Evolutionary conservation across 2,797 vertebrate species (phyloP).

Genomic region (Microctenopoma lineatum): DNA sequence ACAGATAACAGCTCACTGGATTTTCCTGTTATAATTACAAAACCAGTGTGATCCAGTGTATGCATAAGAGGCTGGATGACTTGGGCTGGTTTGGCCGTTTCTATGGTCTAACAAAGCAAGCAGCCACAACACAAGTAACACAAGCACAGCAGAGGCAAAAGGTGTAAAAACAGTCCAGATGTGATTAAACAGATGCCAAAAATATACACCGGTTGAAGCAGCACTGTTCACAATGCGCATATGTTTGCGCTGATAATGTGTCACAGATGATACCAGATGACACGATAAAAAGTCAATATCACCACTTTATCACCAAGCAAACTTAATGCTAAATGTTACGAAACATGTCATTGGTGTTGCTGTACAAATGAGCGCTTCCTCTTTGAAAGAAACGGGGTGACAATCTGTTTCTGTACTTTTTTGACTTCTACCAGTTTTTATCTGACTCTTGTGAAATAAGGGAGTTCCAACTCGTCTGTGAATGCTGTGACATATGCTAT

Average conservation of each 20-base stretch:
- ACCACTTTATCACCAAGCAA: background rate
- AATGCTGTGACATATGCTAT: slow-evolving; percentile 78
- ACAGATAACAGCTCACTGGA: too few species aligned
- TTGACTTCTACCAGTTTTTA: slow-evolving; percentile 68
- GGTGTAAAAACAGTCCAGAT: background rate
- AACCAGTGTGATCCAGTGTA: too few species aligned
- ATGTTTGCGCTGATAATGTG: background rate
- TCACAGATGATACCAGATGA: background rate
- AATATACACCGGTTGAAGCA: background rate
- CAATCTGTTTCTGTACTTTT: slow-evolving; percentile 39
- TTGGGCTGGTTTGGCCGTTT: background rate
- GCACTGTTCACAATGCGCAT: background rate
- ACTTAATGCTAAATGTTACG: slow-evolving; percentile 9
- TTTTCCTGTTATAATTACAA: too few species aligned
- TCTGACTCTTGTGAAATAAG: slow-evolving; percentile 75
- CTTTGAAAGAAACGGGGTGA: slow-evolving; percentile 23
- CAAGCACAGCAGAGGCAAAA: slow-evolving; percentile 3
- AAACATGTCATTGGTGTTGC: slow-evolving; percentile 1
- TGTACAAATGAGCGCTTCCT: slow-evolving; percentile 15
- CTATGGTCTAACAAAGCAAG: background rate
- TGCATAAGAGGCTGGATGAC: background rate
- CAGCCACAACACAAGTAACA: background rate
- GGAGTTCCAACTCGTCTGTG: slow-evolving; percentile 71
- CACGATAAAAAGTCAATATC: background rate
- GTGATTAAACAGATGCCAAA: slow-evolving; percentile 8